Conservation (phyloP, 2,888 invertebrate genomes). For the Tenthredo distinguenda region DNA sequence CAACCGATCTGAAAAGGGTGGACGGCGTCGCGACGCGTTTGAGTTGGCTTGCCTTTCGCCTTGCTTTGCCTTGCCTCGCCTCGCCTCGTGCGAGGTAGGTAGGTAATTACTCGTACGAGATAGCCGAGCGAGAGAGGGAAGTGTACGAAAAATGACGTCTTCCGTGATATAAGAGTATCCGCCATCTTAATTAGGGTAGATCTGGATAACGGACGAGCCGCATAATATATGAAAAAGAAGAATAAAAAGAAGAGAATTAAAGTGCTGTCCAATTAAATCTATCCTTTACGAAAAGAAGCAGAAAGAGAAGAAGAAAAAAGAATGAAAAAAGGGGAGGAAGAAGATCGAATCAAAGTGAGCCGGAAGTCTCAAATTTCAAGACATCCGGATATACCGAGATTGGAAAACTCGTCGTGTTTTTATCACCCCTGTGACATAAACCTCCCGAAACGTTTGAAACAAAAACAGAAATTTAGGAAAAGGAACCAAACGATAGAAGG, state of each 20-base stretch:
- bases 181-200: slow-evolving; percentile 44
- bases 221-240: neutral
- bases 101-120: slow-evolving; percentile 27
- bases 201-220: slow-evolving; percentile 27
- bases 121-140: neutral
- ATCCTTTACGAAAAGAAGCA: neutral
- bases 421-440: neutral
- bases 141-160: slow-evolving; percentile 38
- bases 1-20: slow-evolving; percentile 76
- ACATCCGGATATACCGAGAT: slow-evolving; percentile 18
- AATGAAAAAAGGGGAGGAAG: neutral
- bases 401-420: slow-evolving; percentile 3
- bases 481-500: neutral
- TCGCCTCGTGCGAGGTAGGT: slow-evolving; percentile 40
- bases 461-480: neutral
- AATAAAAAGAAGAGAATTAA: neutral
- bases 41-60: slow-evolving; percentile 46
- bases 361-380: slow-evolving; percentile 51
- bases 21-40: slow-evolving; percentile 63
- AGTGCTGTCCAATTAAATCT: slow-evolving; percentile 10
- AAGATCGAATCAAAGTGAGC: slow-evolving; percentile 49
- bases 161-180: slow-evolving; percentile 11
- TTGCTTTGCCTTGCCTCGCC: slow-evolving; percentile 1
- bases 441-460: neutral
- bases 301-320: neutral